phyloP scores from a whole-genome alignment of 2,113 vertebrate species.

The Hippocampus comes region DNA sequence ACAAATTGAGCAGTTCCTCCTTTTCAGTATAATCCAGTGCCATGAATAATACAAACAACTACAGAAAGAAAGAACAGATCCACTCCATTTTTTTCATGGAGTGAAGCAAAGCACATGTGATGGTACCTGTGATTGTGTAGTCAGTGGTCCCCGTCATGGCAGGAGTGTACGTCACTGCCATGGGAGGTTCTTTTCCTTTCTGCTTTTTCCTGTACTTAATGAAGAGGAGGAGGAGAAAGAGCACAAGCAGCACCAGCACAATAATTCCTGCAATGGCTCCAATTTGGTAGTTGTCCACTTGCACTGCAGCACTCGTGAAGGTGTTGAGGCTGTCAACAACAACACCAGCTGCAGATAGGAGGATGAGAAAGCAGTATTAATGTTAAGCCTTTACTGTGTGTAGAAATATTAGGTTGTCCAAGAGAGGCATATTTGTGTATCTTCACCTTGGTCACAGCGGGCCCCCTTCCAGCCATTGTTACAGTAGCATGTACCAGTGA shows the following conservation, averaged over 20 bases:
- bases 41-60: background rate
- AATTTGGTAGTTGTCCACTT: constrained; percentile 90
- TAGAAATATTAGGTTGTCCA: background rate
- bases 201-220: constrained; percentile 90
- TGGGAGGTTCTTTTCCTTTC: constrained; percentile 86
- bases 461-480: constrained; percentile 94
- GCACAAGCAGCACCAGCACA: constrained; percentile 84
- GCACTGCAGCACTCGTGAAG: constrained; percentile 86
- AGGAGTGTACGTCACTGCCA: constrained; percentile 88
- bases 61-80: background rate
- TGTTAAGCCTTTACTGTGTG: background rate
- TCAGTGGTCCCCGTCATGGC: constrained; percentile 83
- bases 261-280: constrained; percentile 88
- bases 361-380: background rate
- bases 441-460: constrained; percentile 92
- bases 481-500: constrained; percentile 94
- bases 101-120: no score
- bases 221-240: constrained; percentile 88
- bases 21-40: no score
- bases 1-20: no score
- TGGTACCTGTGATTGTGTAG: constrained; percentile 73
- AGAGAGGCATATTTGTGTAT: background rate
- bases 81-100: background rate
- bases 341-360: constrained; percentile 77
- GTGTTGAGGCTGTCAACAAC: constrained; percentile 89